Evolutionary conservation across 1,140 invertebrate species (phyloP), one percentile per base, ranked within the genome.

Genomic region (Lineus longissimus): DNA sequence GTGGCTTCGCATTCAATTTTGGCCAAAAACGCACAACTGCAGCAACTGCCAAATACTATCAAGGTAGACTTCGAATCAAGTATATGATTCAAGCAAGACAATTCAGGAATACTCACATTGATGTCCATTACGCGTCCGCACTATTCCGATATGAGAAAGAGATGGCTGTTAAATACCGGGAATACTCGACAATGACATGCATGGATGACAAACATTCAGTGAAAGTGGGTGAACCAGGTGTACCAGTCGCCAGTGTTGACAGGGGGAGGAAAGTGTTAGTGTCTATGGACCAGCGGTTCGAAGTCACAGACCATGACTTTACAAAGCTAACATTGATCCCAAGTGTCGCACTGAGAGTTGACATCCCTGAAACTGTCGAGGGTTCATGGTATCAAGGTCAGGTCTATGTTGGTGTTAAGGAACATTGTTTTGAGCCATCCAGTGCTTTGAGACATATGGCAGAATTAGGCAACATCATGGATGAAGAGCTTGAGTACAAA

Each of bases 121-220:
- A 51, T 51, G 6, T 4, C 9, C 47, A 51, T n/a, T 51, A 51
- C n/a, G n/a, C 19, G 9, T 6, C 4, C n/a, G 47, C 47, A n/a
- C 6, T 51, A 4, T 51, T 51, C 47, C 6, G 25, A n/a, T 51
- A 51, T n/a, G 7, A 31, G 11, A 68, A 63, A 27, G 58, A 68
- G 54, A 55, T 70, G 1, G 59, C 66, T 23, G 55, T 72, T 0
- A 67, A 58, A 41, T 67, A 58, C 31, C 55, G 58, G n/a, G 58
- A 70, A n/a, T 19, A 62, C 45, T 27, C 45, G 22, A 31, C 27
- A 2, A 55, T 68, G 45, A 30, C 65, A 11, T 62, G 47, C 25
- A 65, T 72, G 51, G 70, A 72, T 64, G 70, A 72, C 63, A 72
- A 72, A 41, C 68, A 70, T 61, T 31, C 60, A 6, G 40, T 23